phyloP scores from a whole-genome alignment of 2,113 vertebrate species.

The Colinus virginianus region DNA sequence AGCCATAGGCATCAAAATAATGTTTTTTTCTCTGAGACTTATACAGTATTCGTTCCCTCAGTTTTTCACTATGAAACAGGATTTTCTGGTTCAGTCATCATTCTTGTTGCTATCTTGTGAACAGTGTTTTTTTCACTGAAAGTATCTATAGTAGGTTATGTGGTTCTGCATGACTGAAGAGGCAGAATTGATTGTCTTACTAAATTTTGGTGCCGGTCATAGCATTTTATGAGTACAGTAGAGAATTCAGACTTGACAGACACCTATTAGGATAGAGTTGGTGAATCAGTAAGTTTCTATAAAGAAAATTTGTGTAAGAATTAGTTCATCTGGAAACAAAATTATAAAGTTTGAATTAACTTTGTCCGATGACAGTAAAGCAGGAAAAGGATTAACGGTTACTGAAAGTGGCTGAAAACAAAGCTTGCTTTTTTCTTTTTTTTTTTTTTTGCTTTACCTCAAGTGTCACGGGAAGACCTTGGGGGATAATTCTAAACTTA shows the following conservation, averaged over 20 bases:
- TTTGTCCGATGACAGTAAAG: background rate
- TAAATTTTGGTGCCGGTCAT: background rate
- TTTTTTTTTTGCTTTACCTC: slow-evolving; percentile 80
- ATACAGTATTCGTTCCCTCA: background rate
- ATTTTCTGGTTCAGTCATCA: background rate
- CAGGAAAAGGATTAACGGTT: background rate
- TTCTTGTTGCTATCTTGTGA: background rate
- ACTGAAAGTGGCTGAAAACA: background rate
- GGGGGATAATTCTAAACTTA: slow-evolving; percentile 92
- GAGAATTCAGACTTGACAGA: background rate
- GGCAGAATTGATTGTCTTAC: background rate
- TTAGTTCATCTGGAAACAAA: background rate
- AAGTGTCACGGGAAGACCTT: slow-evolving; percentile 88
- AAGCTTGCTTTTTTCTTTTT: background rate
- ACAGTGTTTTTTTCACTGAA: background rate
- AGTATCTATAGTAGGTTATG: background rate
- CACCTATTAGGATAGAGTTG: background rate
- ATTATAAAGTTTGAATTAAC: background rate
- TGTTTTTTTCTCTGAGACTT: background rate
- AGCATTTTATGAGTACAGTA: background rate
- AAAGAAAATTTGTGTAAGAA: background rate
- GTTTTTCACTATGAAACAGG: background rate
- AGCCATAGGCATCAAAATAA: background rate
- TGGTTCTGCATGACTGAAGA: background rate
- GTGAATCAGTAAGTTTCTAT: background rate